Evolutionary conservation across 1,140 invertebrate species (phyloP).

Genomic region (Physella acuta): DNA sequence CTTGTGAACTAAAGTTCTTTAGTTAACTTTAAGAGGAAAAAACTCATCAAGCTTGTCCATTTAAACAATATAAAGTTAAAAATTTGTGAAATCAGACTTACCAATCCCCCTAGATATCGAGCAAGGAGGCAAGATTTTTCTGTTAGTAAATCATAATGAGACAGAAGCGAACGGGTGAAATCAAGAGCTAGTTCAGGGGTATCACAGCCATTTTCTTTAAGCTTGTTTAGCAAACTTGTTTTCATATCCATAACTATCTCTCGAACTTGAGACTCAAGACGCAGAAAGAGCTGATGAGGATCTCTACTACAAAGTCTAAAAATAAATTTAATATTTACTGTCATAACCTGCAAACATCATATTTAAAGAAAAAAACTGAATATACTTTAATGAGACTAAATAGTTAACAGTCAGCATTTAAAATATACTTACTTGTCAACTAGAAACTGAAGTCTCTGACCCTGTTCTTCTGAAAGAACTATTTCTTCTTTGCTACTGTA

Average conservation of each 20-base stretch:
- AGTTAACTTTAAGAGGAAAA: not conserved
- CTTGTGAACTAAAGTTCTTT: too few relatives aligned
- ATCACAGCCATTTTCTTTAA: conserved; percentile 58
- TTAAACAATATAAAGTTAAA: not conserved
- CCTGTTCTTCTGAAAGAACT: conserved; percentile 39
- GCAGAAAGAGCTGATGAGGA: conserved; percentile 68
- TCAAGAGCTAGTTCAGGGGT: conserved; percentile 55
- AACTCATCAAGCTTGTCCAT: too few relatives aligned
- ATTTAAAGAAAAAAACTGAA: not conserved
- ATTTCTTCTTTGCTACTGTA: conserved; percentile 43
- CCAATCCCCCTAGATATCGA: conserved; percentile 58
- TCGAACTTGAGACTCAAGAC: conserved; percentile 67
- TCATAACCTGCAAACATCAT: not conserved
- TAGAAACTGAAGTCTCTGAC: conserved; percentile 50
- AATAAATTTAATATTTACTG: conserved; percentile 23
- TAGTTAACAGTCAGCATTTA: not conserved
- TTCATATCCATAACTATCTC: conserved; percentile 70
- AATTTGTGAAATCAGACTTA: conserved; percentile 10
- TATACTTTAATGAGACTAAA: not conserved
- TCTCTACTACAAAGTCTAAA: conserved; percentile 66
- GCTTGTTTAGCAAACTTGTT: conserved; percentile 65
- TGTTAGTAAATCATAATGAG: conserved; percentile 68
- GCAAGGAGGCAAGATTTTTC: conserved; percentile 64
- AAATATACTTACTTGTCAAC: conserved; percentile 51
- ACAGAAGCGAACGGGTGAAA: conserved; percentile 63